These are phyloP conservation scores for Sepiola atlantica DNA, from an alignment of 2,888 invertebrate species.

Conservation along the genomic window DNA sequence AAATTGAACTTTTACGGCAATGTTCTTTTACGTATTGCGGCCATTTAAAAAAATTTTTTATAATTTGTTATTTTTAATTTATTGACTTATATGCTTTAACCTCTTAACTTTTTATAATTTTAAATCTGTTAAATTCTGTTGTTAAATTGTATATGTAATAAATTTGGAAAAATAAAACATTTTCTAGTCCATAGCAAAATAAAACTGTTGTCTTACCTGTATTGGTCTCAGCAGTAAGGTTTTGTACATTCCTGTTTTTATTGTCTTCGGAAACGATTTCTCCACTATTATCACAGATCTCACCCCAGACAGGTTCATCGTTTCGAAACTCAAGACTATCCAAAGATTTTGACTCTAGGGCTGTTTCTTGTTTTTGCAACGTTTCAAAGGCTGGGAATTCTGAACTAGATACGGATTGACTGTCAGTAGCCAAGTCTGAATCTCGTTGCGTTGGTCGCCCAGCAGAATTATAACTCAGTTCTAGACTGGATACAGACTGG, in stretches of 20 bases:
- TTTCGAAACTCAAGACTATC: constrained; percentile 69
- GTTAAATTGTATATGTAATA: too few species aligned
- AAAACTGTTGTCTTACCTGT: not conserved
- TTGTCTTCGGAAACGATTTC: constrained; percentile 38
- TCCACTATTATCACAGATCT: constrained; percentile 41
- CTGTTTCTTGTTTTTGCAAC: constrained; percentile 50
- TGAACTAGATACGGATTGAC: constrained; percentile 65
- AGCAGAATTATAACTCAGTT: constrained; percentile 57
- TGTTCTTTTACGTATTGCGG: too few species aligned
- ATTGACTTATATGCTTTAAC: too few species aligned
- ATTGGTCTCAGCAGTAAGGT: constrained; percentile 38
- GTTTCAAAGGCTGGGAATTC: constrained; percentile 61
- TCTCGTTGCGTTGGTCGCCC: constrained; percentile 48
- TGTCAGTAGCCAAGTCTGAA: constrained; percentile 57
- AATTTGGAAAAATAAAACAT: too few species aligned
- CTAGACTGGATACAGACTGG: constrained; percentile 71
- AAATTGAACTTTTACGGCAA: too few species aligned
- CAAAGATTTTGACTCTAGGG: constrained; percentile 66
- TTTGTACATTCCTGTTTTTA: constrained; percentile 43
- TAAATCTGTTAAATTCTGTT: too few species aligned
- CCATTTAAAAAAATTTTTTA: too few species aligned
- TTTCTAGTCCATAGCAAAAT: not conserved
- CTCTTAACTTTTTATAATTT: too few species aligned
- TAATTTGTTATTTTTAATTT: too few species aligned
- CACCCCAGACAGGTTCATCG: constrained; percentile 49